These are phyloP conservation scores for Ischnura elegans DNA, from an alignment of 2,888 invertebrate genomes.

Conservation along the genomic window DNA sequence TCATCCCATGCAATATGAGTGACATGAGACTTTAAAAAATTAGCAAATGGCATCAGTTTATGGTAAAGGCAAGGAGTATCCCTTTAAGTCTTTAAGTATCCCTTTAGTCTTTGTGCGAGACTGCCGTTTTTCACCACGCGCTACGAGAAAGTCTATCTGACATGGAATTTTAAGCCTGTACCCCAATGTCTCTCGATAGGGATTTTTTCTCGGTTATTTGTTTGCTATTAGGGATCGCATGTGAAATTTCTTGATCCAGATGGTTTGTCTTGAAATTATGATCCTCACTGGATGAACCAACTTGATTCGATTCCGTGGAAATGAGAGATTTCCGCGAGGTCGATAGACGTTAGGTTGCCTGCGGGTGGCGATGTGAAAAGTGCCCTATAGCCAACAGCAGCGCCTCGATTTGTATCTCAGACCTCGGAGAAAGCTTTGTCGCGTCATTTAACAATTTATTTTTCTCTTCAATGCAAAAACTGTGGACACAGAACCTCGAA, in stretches of 20 bases:
- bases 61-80: no score
- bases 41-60: no score
- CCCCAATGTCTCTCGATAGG: no score
- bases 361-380: neutral
- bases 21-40: no score
- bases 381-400: neutral
- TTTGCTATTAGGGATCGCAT: no score
- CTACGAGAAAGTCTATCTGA: no score
- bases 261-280: neutral
- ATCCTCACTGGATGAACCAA: neutral
- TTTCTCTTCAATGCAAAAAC: neutral
- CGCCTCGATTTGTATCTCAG: neutral
- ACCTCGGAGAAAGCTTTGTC: neutral
- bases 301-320: neutral
- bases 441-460: neutral
- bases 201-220: no score
- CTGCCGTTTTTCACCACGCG: no score
- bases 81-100: no score
- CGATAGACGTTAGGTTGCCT: neutral
- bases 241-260: neutral
- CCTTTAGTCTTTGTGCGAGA: no score
- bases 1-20: no score
- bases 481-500: neutral
- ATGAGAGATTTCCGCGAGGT: neutral
- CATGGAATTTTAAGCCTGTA: no score